A percentile compares a stretch with the other conserved stretches of the same genome.
phyloP scores from a whole-genome alignment of 2,113 vertebrate species.

The Nycticryphes semicollaris region DNA sequence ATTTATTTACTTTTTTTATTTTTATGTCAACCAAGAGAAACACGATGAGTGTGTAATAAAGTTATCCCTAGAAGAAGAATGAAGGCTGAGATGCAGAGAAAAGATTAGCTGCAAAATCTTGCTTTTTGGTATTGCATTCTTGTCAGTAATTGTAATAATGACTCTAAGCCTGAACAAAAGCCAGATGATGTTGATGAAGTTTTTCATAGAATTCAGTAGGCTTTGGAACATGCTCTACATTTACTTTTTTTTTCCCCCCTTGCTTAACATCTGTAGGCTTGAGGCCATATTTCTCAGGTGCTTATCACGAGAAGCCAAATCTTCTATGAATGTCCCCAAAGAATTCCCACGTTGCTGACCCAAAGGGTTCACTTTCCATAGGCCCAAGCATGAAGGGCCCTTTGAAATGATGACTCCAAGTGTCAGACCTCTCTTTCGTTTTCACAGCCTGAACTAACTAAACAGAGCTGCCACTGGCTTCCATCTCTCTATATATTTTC shows the following conservation, averaged over 20 bases:
- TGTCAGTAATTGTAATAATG: not conserved
- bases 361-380: not conserved
- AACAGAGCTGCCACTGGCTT: not conserved
- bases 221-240: not conserved
- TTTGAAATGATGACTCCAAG: not conserved
- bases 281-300: not conserved
- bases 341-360: not conserved
- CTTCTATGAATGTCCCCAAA: not conserved
- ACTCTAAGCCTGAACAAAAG: constrained; percentile 9
- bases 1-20: not conserved
- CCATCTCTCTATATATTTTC: not conserved
- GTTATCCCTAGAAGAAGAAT: not conserved
- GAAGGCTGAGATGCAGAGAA: not conserved
- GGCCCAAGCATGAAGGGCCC: not conserved
- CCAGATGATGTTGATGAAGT: not conserved
- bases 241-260: not conserved
- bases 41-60: not conserved
- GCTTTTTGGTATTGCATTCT: not conserved
- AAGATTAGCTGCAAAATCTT: not conserved
- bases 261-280: not conserved
- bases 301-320: not conserved
- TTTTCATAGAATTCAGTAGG: not conserved
- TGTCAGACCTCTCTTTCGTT: not conserved
- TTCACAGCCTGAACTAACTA: not conserved
- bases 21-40: not conserved